Percentiles rank a stretch among this genome's conserved stretches.
Conservation (phyloP, 2,797 vertebrate species). For the Artibeus jamaicensis region DNA sequence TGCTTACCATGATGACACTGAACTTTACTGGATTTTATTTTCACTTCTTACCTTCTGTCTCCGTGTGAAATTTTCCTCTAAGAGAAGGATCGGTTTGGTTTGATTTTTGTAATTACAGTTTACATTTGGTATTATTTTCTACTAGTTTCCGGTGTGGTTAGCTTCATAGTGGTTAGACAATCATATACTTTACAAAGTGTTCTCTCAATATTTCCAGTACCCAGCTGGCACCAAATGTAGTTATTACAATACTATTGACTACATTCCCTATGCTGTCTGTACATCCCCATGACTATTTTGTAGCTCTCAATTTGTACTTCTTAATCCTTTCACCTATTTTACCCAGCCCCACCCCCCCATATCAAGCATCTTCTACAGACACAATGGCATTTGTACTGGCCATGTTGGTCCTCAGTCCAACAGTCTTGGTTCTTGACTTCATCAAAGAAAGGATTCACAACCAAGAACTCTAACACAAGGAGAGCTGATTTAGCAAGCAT, state of each 20-base stretch:
- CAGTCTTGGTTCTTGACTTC: not conserved
- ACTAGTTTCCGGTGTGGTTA: not conserved
- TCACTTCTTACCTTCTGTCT: not conserved
- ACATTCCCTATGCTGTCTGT: not conserved
- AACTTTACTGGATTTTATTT: not conserved
- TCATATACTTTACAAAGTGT: not conserved
- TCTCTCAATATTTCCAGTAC: not conserved
- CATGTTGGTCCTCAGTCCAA: not conserved
- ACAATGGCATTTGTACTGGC: not conserved
- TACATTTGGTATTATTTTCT: not conserved
- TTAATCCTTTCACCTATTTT: not conserved
- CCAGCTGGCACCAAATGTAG: not conserved
- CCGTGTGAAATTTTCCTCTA: not conserved
- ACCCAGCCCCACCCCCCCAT: not conserved
- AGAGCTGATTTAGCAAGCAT: not conserved
- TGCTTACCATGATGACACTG: not conserved
- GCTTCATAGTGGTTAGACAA: not conserved
- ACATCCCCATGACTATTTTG: not conserved
- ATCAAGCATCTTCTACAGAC: not conserved
- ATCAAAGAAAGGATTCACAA: not conserved
- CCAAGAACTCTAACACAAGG: not conserved
- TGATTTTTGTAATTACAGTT: not conserved
- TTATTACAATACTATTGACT: not conserved
- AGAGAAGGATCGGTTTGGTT: not conserved
- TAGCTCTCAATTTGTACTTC: not conserved